Evolutionary conservation across 2,797 vertebrate species (phyloP), one percentile per base, ranked within the genome.

Genomic region (Mus caroli): DNA sequence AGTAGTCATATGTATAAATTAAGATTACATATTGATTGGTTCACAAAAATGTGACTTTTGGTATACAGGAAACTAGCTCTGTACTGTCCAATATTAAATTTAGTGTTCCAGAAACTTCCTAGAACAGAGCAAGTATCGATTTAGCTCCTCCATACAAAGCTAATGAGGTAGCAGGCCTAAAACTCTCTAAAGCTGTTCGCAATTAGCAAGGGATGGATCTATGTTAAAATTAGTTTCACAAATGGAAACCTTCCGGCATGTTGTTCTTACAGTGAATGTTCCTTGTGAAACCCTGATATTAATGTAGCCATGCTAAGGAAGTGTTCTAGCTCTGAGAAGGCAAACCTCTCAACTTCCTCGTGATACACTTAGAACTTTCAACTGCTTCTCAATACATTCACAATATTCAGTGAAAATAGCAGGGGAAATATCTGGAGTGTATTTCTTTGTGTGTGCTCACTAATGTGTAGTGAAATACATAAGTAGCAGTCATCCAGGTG

Each of bases 401-500:
- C 37, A 87, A 40, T 75, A 76, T 71, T 37, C 78, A 76, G 82
- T 91, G 15, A 93, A 94, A 92, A 88, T 75, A 87, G 20, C 26
- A 28, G 6, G 50, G 52, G 15, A 26, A 94, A 6, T 73, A 93
- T 82, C 14, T 89, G 54, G 28, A 94, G 13, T 80, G 14, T 89
- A 26, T 4, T 50, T 83, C 62, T 37, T 64, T 17, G 37, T 56
- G 28, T 24, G 71, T 93, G 92, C 89, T 91, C 60, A 76, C 8
- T 94, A 90, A 80, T 88, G 37, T 80, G 34, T n/a, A 96, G 34
- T 84, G 58, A 94, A 92, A 95, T 50, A 34, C 67, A 76, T 87
- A 88, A 78, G 79, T 62, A 92, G 67, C 62, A 94, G 56, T 92
- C 79, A 96, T 31, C 71, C 82, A 95, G 79, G 94, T 97, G 96